A percentile compares a stretch with the other conserved stretches of the same genome.
phyloP scores from a whole-genome alignment of 2,888 invertebrate species.

The Neoaliturus tenellus region DNA sequence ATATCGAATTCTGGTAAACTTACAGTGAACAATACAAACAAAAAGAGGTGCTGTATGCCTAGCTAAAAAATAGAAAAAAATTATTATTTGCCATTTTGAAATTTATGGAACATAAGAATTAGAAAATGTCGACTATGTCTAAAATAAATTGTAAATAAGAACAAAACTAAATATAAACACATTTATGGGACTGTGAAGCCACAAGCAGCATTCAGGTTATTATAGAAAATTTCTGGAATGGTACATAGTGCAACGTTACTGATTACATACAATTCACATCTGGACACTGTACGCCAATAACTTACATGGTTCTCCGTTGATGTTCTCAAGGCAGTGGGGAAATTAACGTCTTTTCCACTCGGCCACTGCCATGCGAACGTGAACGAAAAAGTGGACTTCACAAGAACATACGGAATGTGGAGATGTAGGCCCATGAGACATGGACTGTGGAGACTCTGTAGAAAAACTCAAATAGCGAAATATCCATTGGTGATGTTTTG shows the following conservation, averaged over 20 bases:
- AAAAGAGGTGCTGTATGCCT: too few species aligned
- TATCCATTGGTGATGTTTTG: too few species aligned
- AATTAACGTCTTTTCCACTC: not conserved
- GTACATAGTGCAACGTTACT: not conserved
- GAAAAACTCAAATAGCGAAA: too few species aligned
- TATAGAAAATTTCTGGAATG: not conserved
- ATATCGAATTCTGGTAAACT: too few species aligned
- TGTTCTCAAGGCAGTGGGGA: not conserved
- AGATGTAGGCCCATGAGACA: not conserved
- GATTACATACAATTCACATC: not conserved
- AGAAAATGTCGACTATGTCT: too few species aligned
- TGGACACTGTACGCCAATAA: conserved; percentile 3
- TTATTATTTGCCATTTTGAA: too few species aligned
- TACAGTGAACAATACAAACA: too few species aligned
- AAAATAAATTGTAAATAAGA: not conserved
- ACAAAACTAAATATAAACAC: not conserved
- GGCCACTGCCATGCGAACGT: not conserved
- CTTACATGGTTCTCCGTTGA: not conserved
- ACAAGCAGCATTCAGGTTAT: not conserved
- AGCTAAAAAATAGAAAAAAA: too few species aligned
- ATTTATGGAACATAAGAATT: too few species aligned
- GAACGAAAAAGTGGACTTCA: not conserved
- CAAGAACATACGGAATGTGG: not conserved
- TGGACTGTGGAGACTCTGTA: not conserved
- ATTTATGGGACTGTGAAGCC: not conserved